phyloP scores from a whole-genome alignment of 2,888 invertebrate genomes.

The Tetheella fluctuosa region DNA sequence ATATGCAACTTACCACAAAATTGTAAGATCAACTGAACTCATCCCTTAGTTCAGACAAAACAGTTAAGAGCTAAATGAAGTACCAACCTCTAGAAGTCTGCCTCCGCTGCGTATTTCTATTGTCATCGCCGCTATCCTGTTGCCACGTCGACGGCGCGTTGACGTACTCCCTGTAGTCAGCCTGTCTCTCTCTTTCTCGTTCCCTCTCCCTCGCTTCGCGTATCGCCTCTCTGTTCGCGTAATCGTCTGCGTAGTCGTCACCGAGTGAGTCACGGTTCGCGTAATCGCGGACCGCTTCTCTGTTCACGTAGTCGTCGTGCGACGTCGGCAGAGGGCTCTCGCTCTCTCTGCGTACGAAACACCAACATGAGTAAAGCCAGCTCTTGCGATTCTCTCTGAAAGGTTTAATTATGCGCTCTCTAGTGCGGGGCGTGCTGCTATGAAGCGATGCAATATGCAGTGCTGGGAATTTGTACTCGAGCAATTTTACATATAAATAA shows the following conservation, averaged over 20 bases:
- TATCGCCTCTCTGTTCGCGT: slow-evolving; percentile 79
- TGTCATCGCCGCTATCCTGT: slow-evolving; percentile 66
- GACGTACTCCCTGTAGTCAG: slow-evolving; percentile 79
- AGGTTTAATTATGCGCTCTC: slow-evolving; percentile 56
- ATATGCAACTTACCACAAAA: no score
- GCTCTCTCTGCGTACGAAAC: slow-evolving; percentile 81
- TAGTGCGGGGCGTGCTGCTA: slow-evolving; percentile 59
- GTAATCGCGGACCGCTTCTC: slow-evolving; percentile 74
- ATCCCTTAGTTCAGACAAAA: no score
- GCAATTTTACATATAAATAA: not conserved
- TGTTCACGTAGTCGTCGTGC: slow-evolving; percentile 79
- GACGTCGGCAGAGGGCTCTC: slow-evolving; percentile 72
- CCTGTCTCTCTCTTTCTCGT: slow-evolving; percentile 64
- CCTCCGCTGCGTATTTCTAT: slow-evolving; percentile 72
- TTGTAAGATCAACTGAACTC: no score
- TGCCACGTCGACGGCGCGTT: slow-evolving; percentile 76
- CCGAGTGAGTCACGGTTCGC: slow-evolving; percentile 77
- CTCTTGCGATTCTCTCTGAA: slow-evolving; percentile 71
- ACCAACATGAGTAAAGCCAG: slow-evolving; percentile 79
- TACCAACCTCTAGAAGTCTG: slow-evolving; percentile 62
- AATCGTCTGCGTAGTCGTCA: slow-evolving; percentile 80
- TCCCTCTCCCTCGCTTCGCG: slow-evolving; percentile 76
- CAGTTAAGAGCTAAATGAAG: no score
- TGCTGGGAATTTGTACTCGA: not conserved
- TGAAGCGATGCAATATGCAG: not conserved